A percentile compares a stretch with the other conserved stretches of the same genome.
These are phyloP conservation scores for Gnatocerus cornutus DNA, from an alignment of 2,888 invertebrate species.

Conservation along the genomic window DNA sequence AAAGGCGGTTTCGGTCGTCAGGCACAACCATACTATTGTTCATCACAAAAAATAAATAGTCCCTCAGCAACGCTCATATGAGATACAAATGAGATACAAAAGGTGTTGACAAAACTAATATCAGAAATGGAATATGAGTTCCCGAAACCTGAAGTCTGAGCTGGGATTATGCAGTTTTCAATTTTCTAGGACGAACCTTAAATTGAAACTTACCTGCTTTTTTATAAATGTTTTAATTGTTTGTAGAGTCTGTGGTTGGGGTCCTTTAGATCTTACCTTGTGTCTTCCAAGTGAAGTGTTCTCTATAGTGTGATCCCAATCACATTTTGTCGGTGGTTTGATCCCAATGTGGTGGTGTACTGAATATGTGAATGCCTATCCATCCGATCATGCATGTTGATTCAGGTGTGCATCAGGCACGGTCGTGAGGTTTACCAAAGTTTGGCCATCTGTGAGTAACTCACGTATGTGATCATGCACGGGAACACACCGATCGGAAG, in stretches of 20 bases:
- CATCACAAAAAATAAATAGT: conserved; percentile 39
- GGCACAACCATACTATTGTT: conserved; percentile 44
- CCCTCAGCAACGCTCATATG: conserved; percentile 34
- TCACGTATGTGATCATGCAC: conserved; percentile 42
- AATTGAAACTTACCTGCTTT: no score
- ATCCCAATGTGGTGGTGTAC: conserved; percentile 58
- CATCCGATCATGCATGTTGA: conserved; percentile 62
- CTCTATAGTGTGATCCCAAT: conserved; percentile 60
- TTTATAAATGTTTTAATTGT: background rate
- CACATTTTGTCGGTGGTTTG: conserved; percentile 63
- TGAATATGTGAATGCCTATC: conserved; percentile 57
- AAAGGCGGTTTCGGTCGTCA: conserved; percentile 47
- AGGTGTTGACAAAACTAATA: conserved; percentile 18
- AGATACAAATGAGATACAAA: conserved; percentile 13
- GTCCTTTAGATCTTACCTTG: background rate
- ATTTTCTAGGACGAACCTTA: no score
- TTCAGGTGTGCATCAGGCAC: conserved; percentile 61
- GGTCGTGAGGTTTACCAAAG: conserved; percentile 45
- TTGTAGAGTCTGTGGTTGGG: background rate
- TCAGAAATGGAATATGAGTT: background rate
- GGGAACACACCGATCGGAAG: conserved; percentile 23
- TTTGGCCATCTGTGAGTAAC: conserved; percentile 47
- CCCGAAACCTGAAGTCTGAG: background rate
- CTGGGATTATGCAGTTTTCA: background rate
- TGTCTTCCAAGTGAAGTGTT: conserved; percentile 45